Evolutionary conservation across 2,888 invertebrate genomes (phyloP).

Genomic region (Clostera curtula): DNA sequence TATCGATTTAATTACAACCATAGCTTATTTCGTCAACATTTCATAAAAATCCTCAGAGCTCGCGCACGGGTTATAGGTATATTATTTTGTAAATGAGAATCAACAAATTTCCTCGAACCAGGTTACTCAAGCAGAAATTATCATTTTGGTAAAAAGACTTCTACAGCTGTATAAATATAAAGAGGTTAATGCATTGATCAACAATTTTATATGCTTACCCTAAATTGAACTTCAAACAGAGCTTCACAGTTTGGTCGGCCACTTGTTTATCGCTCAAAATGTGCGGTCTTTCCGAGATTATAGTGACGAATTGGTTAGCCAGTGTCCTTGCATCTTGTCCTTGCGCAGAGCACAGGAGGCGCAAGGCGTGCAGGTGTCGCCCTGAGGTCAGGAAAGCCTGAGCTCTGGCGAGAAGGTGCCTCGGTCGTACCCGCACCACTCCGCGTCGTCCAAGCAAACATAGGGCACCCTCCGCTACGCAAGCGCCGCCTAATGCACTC

Average conservation of each 20-base stretch:
- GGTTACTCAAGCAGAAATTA: no score
- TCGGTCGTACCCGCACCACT: constrained; percentile 77
- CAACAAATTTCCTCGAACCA: no score
- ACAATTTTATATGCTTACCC: constrained; percentile 36
- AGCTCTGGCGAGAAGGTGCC: constrained; percentile 74
- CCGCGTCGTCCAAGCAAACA: constrained; percentile 76
- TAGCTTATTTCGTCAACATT: no score
- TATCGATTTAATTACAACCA: no score
- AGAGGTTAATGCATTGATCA: no score
- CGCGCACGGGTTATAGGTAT: no score
- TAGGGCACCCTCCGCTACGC: constrained; percentile 69
- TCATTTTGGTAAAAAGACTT: no score
- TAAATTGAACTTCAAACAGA: constrained; percentile 54
- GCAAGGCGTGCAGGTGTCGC: constrained; percentile 66
- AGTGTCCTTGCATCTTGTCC: constrained; percentile 39
- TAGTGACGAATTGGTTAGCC: constrained; percentile 38
- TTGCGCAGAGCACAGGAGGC: constrained; percentile 44
- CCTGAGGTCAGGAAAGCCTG: constrained; percentile 75
- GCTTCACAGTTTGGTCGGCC: constrained; percentile 49
- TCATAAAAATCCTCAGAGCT: no score
- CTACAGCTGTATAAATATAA: no score
- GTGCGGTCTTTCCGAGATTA: constrained; percentile 48
- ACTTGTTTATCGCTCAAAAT: constrained; percentile 46
- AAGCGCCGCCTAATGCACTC: constrained; percentile 66
- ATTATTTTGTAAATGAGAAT: no score